Conservation (phyloP, 2,113 vertebrate genomes). For the Lethenteron reissneri region DNA sequence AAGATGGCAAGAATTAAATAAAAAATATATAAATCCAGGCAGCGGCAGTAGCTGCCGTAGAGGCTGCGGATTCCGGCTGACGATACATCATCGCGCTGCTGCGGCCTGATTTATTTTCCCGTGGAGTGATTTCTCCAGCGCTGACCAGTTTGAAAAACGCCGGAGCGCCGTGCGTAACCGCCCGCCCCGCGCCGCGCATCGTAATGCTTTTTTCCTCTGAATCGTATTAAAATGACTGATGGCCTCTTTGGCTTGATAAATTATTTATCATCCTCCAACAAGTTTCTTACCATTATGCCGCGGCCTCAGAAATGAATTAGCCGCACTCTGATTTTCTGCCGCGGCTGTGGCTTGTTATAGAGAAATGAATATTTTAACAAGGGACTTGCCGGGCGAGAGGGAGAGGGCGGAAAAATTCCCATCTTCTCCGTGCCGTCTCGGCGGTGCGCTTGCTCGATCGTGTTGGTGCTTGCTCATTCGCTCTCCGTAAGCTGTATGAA, state of each 20-base stretch:
- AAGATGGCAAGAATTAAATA: too few species aligned
- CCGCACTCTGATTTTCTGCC: background rate
- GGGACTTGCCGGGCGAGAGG: background rate
- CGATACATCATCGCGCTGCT: background rate
- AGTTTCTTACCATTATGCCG: constrained; percentile 4
- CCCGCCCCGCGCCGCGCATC: constrained; percentile 3
- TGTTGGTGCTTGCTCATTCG: too few species aligned
- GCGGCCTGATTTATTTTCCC: constrained; percentile 4
- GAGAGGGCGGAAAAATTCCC: too few species aligned
- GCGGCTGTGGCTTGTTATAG: constrained; percentile 5
- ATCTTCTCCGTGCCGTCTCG: too few species aligned
- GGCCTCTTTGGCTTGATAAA: constrained; percentile 4
- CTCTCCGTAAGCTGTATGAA: too few species aligned
- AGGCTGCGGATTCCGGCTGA: background rate
- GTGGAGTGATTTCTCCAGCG: constrained; percentile 2
- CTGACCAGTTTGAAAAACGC: constrained; percentile 5
- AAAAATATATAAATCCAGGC: too few species aligned
- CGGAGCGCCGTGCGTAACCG: background rate
- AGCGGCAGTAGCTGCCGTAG: too few species aligned
- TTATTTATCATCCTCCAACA: constrained; percentile 6
- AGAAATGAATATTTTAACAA: constrained; percentile 6
- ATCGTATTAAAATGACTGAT: constrained; percentile 6
- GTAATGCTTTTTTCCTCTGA: constrained; percentile 6
- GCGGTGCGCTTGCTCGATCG: too few species aligned
- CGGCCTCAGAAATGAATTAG: background rate